Base-by-base conservation (phyloP, 2,888 invertebrate species). In the Diplazon laetatorius region DNA sequence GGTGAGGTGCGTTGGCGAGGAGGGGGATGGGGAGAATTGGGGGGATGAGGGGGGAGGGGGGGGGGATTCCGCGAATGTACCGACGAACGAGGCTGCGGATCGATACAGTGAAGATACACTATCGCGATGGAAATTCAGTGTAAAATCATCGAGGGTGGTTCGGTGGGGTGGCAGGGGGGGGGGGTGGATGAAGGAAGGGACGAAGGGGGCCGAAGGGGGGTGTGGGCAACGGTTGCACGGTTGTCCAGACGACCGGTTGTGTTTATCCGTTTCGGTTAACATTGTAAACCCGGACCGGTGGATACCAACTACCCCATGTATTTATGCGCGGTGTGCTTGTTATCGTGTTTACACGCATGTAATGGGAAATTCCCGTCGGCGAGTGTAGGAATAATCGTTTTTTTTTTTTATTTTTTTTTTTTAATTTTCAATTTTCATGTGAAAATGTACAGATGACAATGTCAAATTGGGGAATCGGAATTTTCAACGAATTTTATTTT, bases 191-290 rank as follows among this genome's bases (percentile, higher is more conserved):
- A 30, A 6, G 30, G 30, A 30, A n/a, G n/a, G n/a, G n/a, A n/a
- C n/a, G n/a, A n/a, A n/a, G n/a, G n/a, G n/a, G n/a, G n/a, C n/a
- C n/a, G n/a, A n/a, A n/a, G n/a, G n/a, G n/a, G n/a, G n/a, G n/a
- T n/a, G n/a, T n/a, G n/a, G n/a, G n/a, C 37, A 20, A 20, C 10
- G 59, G 39, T 42, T 42, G 60, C 42, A 39, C 22, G n/a, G 35
- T 59, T 59, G 35, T 59, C 39, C 48, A 22, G 22, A 39, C 50
- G 50, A 39, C 60, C 50, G n/a, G 66, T 66, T 42, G 66, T 35
- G 25, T 60, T 74, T 30, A 39, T 66, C 25, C 14, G 59, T 66
- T 50, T 59, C 60, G 44, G 57, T 74, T 30, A 74, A 74, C 59
- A 42, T 73, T 73, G 59, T 57, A 50, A 18, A n/a, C 39, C 12